Evolutionary conservation across 2,797 vertebrate species (phyloP).

Genomic region (Chrysocyon brachyurus): DNA sequence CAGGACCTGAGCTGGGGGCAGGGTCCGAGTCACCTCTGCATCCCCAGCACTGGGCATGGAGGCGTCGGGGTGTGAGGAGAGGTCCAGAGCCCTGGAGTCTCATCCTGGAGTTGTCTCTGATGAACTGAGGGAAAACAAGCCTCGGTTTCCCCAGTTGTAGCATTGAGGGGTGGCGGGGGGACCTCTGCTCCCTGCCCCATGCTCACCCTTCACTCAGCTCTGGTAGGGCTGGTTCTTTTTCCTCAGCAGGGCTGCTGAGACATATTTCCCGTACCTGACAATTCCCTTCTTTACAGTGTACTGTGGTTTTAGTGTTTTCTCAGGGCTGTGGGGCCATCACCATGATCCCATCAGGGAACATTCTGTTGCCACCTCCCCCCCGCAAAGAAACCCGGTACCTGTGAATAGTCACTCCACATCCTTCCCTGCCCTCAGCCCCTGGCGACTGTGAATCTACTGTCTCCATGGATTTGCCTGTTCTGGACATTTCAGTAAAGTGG

Average conservation of each 20-base stretch:
- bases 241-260: background rate
- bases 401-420: fast-evolving
- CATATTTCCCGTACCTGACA: background rate
- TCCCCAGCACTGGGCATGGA: background rate
- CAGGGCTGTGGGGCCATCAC: background rate
- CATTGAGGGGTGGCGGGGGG: fast-evolving
- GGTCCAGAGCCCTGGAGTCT: background rate
- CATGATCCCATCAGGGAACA: background rate
- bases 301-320: background rate
- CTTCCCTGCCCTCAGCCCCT: background rate
- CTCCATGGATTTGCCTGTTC: background rate
- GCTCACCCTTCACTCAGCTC: background rate
- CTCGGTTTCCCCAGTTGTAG: background rate
- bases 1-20: background rate
- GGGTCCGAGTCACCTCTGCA: background rate
- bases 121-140: background rate
- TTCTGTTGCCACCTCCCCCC: background rate
- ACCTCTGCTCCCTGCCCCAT: fast-evolving
- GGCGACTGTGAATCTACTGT: background rate
- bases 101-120: background rate
- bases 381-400: background rate
- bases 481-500: background rate
- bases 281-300: background rate
- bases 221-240: background rate
- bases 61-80: fast-evolving